A percentile compares a stretch with the other conserved stretches of the same genome.
Conservation (phyloP, 1,140 invertebrate genomes). For the Cotesia glomerata region DNA sequence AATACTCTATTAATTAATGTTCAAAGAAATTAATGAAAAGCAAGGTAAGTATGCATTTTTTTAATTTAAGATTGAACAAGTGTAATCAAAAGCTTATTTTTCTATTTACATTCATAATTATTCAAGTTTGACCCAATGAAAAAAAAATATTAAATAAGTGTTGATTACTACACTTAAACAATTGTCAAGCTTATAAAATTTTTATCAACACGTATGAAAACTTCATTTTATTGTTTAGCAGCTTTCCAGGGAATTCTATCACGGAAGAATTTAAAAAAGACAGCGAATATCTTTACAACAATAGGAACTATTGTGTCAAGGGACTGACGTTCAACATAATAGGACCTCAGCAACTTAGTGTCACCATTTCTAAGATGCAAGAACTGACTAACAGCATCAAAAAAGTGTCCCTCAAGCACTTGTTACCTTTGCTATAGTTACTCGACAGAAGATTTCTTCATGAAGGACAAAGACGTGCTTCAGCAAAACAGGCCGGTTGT, state of each 20-base stretch:
- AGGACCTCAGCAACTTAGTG: constrained; percentile 78
- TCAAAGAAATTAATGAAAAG: no score
- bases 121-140: no score
- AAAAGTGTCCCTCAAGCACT: constrained; percentile 66
- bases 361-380: constrained; percentile 86
- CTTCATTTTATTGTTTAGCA: constrained; percentile 60
- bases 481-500: constrained; percentile 83
- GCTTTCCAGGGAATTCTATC: constrained; percentile 76
- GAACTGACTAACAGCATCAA: constrained; percentile 74
- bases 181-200: no score
- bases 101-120: no score
- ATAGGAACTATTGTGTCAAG: constrained; percentile 80
- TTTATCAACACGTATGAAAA: no score
- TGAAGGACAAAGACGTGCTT: constrained; percentile 73
- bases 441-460: constrained; percentile 59
- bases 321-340: constrained; percentile 74
- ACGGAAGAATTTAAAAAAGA: constrained; percentile 65
- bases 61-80: no score
- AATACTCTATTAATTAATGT: no score
- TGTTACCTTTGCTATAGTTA: constrained; percentile 69
- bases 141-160: no score
- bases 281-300: constrained; percentile 73
- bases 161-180: no score
- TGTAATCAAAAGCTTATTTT: no score
- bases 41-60: no score